Conservation (phyloP, 2,797 vertebrate genomes). For the Yasuhikotakia modesta region DNA sequence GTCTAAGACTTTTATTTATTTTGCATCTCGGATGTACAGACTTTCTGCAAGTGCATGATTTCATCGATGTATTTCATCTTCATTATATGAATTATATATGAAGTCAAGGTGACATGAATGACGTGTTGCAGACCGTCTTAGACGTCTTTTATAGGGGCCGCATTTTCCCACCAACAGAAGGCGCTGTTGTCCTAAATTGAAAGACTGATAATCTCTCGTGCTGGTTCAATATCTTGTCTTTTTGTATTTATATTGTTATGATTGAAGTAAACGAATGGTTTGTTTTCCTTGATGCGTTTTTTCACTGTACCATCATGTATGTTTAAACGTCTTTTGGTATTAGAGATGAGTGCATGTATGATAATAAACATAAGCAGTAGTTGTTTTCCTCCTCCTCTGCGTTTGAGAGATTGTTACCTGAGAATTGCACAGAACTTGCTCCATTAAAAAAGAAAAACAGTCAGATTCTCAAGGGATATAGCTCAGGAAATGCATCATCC, state of each 20-base stretch:
- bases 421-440: background rate
- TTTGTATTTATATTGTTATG: constrained; percentile 14
- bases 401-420: background rate
- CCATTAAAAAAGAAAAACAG: background rate
- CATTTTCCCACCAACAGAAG: constrained; percentile 48
- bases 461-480: background rate
- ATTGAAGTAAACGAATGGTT: constrained; percentile 12
- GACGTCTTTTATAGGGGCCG: constrained; percentile 2
- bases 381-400: background rate
- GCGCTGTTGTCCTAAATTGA: constrained; percentile 52
- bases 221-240: background rate
- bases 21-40: background rate
- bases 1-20: background rate
- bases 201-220: constrained; percentile 1
- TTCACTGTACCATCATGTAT: constrained; percentile 4
- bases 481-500: background rate
- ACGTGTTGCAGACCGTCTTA: constrained; percentile 17
- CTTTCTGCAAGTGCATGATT: constrained; percentile 25
- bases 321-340: background rate
- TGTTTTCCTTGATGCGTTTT: constrained; percentile 24
- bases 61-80: background rate
- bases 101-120: constrained; percentile 53
- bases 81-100: constrained; percentile 1
- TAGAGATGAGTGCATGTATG: background rate
- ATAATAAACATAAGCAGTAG: background rate